Base-by-base conservation (phyloP, 2,113 vertebrate genomes). In the Poecile atricapillus region DNA sequence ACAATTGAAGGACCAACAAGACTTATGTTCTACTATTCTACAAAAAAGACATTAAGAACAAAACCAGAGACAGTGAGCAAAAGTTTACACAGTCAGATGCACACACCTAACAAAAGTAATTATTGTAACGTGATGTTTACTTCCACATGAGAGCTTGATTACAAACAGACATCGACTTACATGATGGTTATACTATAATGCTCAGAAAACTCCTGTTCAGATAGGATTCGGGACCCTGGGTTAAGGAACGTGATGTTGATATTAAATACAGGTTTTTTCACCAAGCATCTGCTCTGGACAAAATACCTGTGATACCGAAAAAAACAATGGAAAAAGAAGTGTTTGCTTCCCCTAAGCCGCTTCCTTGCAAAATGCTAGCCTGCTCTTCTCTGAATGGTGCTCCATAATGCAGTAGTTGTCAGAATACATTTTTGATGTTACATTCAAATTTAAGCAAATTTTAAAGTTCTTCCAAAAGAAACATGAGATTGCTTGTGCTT, bases 101-200 rank as follows among this genome's bases (percentile, higher is more conserved):
- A 80, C 10, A 80, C 52, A 69, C 4, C 5, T 53, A 53, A 75
- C 11, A 70, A 71, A 92, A 85, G 50, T 35, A 49, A 53, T 62
- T 27, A 62, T 4, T 13, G 9, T 20, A 71, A 78, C 2, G 4
- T 13, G 6, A 75, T 15, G 27, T n/a, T 63, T 75, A 70, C 30
- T 77, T 74, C 10, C 43, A 70, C 0, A 0, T 9, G 28, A 62
- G 1, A 65, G 7, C 11, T 62, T 49, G 20, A 68, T 37, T 31
- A 59, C 22, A 87, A 56, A n/a, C 28, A 87, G 46, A 52, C 5
- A 15, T 52, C 16, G 28, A 56, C 11, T 71, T 59, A 39, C 7
- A 43, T 4, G 4, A 69, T 4, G 10, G 10, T 33, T 67, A 81
- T 14, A 67, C 2, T 35, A 10, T 27, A 89, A 49, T 3, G 52